Base-by-base conservation (phyloP, 2,113 vertebrate species). In the Illadopsis cleaveri region DNA sequence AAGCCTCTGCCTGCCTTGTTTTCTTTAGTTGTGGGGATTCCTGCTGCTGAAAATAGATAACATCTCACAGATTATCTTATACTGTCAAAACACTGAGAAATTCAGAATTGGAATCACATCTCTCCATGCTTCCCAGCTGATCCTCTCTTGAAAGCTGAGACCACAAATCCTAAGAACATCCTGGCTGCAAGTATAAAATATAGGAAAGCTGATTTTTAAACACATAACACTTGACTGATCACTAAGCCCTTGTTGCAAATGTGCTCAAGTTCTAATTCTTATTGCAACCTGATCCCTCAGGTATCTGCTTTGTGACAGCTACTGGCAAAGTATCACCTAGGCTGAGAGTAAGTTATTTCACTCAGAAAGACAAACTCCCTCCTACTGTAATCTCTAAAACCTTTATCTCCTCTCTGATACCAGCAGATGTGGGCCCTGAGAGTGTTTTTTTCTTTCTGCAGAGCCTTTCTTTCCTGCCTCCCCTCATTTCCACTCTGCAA, bases 391-490 rank as follows among this genome's bases (percentile, higher is more conserved):
- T 81, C 50, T 58, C 22, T 21, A 24, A 50, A 76, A n/a, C 11
- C 73, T 58, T 48, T 87, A 40, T 35, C 75, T 86, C 38, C 40
- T 72, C 53, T 57, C 68, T 76, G 20, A 54, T 1, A 3, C 20
- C 1, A 42, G 40, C 56, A 91, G 56, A 57, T 38, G 37, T 25
- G 12, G 20, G 33, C 12, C 61, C 44, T 8, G 9, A 53, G 23
- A 82, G 27, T 23, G 57, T 11, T 45, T 17, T 51, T 73, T 81
- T 84, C n/a, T 60, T 72, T 45, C 35, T 73, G 30, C 73, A 61
- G 23, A 68, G 57, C 53, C 54, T 86, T 89, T 89, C 91, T 83
- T 93, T 86, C 92, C 93, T 85, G 62, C 73, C 38, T 83, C 57
- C 18, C 31, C 0, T 5, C 57, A 1, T 73, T 81, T 73, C n/a